phyloP scores from a whole-genome alignment of 2,888 invertebrate species.

The Nebria brevicollis region DNA sequence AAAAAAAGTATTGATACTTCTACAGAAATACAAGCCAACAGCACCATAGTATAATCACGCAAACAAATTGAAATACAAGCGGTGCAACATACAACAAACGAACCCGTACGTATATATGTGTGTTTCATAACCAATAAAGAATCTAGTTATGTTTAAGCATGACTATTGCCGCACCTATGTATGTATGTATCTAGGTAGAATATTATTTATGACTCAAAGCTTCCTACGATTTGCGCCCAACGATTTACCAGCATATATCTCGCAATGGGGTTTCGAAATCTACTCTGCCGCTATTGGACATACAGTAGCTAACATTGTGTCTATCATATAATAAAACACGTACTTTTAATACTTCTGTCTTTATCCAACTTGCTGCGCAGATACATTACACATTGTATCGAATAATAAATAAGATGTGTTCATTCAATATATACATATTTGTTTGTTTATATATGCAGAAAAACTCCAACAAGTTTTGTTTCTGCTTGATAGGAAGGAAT shows the following conservation, averaged over 20 bases:
- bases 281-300: conserved; percentile 45
- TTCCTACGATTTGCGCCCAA: conserved; percentile 55
- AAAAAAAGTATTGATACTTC: background rate
- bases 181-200: background rate
- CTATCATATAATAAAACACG: background rate
- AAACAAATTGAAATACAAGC: background rate
- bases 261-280: conserved; percentile 53
- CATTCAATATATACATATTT: background rate
- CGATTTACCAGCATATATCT: conserved; percentile 52
- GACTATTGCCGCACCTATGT: conserved; percentile 50
- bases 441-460: background rate
- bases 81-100: background rate
- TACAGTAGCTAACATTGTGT: background rate
- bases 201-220: conserved; percentile 54
- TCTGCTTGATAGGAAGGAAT: background rate
- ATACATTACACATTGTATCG: background rate
- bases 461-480: background rate
- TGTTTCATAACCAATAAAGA: conserved; percentile 41
- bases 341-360: background rate
- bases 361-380: background rate
- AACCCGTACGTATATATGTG: background rate
- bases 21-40: background rate
- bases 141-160: conserved; percentile 34
- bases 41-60: background rate
- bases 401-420: background rate